Evolutionary conservation across 2,888 invertebrate genomes (phyloP).

Genomic region (Amblyjoppa proteus): DNA sequence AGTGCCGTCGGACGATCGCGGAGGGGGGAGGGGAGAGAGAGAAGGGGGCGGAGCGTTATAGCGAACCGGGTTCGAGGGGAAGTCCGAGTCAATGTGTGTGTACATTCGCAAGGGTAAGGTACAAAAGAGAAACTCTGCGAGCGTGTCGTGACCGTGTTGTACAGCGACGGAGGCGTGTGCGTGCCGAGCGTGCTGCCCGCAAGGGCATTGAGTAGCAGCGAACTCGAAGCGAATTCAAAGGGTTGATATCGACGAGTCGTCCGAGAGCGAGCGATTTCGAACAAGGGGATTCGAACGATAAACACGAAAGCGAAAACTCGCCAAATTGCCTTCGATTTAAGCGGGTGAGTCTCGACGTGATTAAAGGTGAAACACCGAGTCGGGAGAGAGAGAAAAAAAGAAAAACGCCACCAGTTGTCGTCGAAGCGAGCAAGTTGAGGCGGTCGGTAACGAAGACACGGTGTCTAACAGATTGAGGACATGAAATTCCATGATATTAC

Average conservation of each 20-base stretch:
- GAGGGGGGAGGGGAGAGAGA: slow-evolving; percentile 21
- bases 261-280: neutral
- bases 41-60: slow-evolving; percentile 14
- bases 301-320: neutral
- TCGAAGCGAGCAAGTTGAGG: too few species aligned
- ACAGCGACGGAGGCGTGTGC: neutral
- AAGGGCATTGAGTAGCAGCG: neutral
- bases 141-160: neutral
- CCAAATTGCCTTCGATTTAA: neutral
- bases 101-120: neutral
- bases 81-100: neutral
- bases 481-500: too few species aligned
- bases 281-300: slow-evolving; percentile 26
- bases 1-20: slow-evolving; percentile 46
- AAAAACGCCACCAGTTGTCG: neutral
- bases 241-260: slow-evolving; percentile 41
- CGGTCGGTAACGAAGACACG: too few species aligned
- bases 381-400: neutral
- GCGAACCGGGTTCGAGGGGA: neutral
- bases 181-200: neutral
- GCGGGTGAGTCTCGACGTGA: too few species aligned
- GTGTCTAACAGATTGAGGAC: too few species aligned
- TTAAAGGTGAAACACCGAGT: too few species aligned
- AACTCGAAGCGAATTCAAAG: slow-evolving; percentile 43
- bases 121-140: slow-evolving; percentile 22